A percentile compares a stretch with the other conserved stretches of the same genome.
Conservation (phyloP, 2,797 vertebrate species). For the Cercopithecus petaurista region DNA sequence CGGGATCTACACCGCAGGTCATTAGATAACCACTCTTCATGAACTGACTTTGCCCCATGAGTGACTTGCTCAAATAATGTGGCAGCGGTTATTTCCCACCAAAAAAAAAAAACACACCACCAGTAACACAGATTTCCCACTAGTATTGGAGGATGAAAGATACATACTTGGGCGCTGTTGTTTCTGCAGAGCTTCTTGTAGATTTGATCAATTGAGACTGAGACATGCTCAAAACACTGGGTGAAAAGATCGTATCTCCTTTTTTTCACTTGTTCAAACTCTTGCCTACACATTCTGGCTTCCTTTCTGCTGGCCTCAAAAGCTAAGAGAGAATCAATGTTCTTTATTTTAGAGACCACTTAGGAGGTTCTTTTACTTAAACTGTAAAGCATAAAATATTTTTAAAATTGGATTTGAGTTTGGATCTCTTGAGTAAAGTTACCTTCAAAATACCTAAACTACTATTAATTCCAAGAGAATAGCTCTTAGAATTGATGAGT, state of each 20-base stretch:
- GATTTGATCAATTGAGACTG: slow-evolving; percentile 92
- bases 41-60: neutral
- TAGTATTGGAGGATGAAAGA: neutral
- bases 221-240: slow-evolving; percentile 94
- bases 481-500: slow-evolving; percentile 6
- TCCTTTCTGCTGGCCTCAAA: slow-evolving; percentile 91
- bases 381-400: neutral
- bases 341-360: slow-evolving; percentile 7
- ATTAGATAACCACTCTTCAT: neutral
- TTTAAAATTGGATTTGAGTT: slow-evolving; percentile 27
- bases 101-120: neutral
- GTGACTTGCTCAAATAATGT: neutral
- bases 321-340: slow-evolving; percentile 83
- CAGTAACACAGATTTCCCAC: neutral
- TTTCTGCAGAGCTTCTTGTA: slow-evolving; percentile 96
- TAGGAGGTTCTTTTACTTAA: neutral
- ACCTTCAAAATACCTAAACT: slow-evolving; percentile 35
- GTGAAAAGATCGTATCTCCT: slow-evolving; percentile 90
- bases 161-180: slow-evolving; percentile 92
- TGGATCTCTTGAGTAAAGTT: slow-evolving; percentile 37
- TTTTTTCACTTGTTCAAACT: slow-evolving; percentile 93
- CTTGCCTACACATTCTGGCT: slow-evolving; percentile 87
- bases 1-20: neutral
- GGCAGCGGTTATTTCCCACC: neutral
- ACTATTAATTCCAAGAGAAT: neutral